Percentiles rank a stretch among this genome's conserved stretches.
Conservation (phyloP, 2,888 invertebrate genomes). For the Drosophila mayaguana region DNA sequence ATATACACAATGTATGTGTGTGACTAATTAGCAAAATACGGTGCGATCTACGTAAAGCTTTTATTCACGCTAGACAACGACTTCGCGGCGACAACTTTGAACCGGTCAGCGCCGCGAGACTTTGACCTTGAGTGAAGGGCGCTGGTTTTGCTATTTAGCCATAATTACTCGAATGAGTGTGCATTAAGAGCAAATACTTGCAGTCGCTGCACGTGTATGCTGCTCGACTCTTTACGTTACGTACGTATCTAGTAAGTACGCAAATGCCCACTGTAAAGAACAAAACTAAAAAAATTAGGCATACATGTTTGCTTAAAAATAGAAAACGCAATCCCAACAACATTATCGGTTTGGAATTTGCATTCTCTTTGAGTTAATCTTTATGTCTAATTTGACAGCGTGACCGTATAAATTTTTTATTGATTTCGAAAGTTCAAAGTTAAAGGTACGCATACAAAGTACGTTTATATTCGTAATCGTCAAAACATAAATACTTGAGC, state of each 20-base stretch:
- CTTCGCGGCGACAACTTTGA: slow-evolving; percentile 58
- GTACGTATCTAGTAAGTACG: slow-evolving; percentile 7
- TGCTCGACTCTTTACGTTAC: slow-evolving; percentile 10
- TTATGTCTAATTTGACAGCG: background rate
- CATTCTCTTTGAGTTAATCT: background rate
- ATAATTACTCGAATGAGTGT: slow-evolving; percentile 61
- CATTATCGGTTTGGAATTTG: slow-evolving; percentile 27
- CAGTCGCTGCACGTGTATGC: slow-evolving; percentile 34
- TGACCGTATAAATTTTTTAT: background rate
- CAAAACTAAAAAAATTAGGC: slow-evolving; percentile 8
- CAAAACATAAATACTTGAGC: background rate
- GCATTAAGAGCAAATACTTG: slow-evolving; percentile 53
- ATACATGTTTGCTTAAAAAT: slow-evolving; percentile 11
- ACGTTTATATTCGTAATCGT: slow-evolving; percentile 1
- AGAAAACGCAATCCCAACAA: background rate
- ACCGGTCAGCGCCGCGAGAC: slow-evolving; percentile 50
- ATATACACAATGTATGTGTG: slow-evolving; percentile 19
- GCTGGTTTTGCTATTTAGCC: slow-evolving; percentile 66
- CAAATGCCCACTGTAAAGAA: background rate
- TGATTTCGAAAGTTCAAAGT: slow-evolving; percentile 44
- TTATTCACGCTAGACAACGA: slow-evolving; percentile 50
- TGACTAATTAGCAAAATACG: slow-evolving; percentile 49
- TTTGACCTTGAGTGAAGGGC: slow-evolving; percentile 76
- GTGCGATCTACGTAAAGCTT: slow-evolving; percentile 41
- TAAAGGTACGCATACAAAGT: slow-evolving; percentile 36